A percentile compares a stretch with the other conserved stretches of the same genome.
phyloP scores from a whole-genome alignment of 2,888 invertebrate genomes.

The Uropetala carovei region DNA sequence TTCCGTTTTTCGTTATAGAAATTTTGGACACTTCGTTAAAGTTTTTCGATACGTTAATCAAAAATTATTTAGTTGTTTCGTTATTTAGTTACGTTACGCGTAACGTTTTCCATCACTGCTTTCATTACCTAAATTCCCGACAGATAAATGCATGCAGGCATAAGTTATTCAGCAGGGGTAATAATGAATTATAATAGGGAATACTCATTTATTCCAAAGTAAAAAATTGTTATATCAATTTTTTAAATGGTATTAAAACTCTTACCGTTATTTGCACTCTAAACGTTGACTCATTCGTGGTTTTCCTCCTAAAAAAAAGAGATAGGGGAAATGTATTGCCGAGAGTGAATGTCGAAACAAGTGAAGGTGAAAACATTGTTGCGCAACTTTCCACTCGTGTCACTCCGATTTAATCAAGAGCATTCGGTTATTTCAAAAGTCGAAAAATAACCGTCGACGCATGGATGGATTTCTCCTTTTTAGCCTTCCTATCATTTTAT shows the following conservation, averaged over 20 bases:
- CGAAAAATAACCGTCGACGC: no score
- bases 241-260: neutral
- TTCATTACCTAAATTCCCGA: no score
- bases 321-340: neutral
- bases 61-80: no score
- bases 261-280: neutral
- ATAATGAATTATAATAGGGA: neutral
- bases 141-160: no score
- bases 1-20: no score
- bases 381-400: neutral
- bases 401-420: neutral
- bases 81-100: no score
- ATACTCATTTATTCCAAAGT: neutral
- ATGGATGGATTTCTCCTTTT: no score
- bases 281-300: neutral
- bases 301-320: neutral
- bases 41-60: no score
- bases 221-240: neutral
- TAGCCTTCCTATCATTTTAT: no score
- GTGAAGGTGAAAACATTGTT: neutral
- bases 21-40: no score
- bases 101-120: no score
- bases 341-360: neutral
- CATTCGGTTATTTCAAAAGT: neutral
- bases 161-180: no score